Evolutionary conservation across 2,888 invertebrate species (phyloP), one percentile per base, ranked within the genome.

Genomic region (Brenthis ino): DNA sequence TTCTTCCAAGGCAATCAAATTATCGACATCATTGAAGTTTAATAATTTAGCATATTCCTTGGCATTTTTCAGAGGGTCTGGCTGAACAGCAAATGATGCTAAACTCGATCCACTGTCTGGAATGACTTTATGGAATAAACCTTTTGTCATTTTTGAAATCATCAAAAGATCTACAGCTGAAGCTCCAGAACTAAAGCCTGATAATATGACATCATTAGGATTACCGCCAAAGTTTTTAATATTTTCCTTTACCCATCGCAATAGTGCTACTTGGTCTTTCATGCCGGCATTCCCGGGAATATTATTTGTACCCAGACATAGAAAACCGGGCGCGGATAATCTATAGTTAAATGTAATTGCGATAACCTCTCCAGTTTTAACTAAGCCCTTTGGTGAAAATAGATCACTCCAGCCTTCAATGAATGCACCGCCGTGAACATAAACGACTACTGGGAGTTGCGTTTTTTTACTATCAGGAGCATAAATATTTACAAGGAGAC

Each of bases 361-460:
- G 54, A 87, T 80, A 0, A 86, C 63, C 73, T 84, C 71, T 33
- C 82, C 77, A 1, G 71, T 74, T 1, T 70, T 67, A 0, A 80
- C 77, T n/a, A 87, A 71, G 65, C 80, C 81, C 43, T 73, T 79
- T 3, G 77, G 79, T 56, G 76, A 73, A 0, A 76, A 5, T 16
- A 65, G 65, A 65, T 83, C 77, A 3, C 88, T 86, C 53, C 71
- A 78, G 8, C 90, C 91, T 1, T 77, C 58, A 74, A 86, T 80
- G 67, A 83, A 91, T 6, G 82, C 88, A 5, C 93, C 93, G 14
- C 91, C 92, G 58, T 93, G 93, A 2, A 92, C 77, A 61, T 82
- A 79, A 13, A 92, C 85, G 51, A 91, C 75, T 1, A 93, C 92
- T 4, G 92, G 85, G 6, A 78, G 61, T 16, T 74, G 68, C 0